Conservation (phyloP, 2,113 vertebrate species). For the Recurvirostra avosetta region DNA sequence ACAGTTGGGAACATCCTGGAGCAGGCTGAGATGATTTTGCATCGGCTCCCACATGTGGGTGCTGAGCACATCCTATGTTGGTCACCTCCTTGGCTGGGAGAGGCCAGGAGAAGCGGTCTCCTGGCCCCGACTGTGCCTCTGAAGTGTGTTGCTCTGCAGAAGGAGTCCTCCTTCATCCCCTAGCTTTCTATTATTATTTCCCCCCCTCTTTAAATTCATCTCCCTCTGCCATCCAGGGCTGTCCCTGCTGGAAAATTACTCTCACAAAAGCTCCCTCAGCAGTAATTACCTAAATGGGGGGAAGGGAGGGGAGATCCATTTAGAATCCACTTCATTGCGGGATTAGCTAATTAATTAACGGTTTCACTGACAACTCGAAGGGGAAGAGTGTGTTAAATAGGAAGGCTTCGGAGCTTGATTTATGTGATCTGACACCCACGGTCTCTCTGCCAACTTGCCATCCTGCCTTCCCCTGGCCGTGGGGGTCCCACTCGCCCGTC, state of each 20-base stretch:
- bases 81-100: not conserved
- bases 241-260: slow-evolving; percentile 84
- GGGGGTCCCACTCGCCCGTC: not conserved
- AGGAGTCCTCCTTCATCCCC: not conserved
- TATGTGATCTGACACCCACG: slow-evolving; percentile 81
- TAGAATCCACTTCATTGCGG: slow-evolving; percentile 97
- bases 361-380: slow-evolving; percentile 97
- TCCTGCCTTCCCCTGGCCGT: not conserved
- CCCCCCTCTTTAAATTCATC: slow-evolving; percentile 49
- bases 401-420: slow-evolving; percentile 89
- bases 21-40: not conserved
- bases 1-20: not conserved
- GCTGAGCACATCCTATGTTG: not conserved
- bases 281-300: slow-evolving; percentile 97
- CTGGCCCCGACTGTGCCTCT: not conserved
- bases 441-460: slow-evolving; percentile 26
- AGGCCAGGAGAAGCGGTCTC: not conserved
- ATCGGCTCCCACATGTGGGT: fast-evolving
- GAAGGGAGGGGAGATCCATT: slow-evolving; percentile 84
- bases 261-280: slow-evolving; percentile 91
- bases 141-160: not conserved
- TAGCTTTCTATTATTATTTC: not conserved
- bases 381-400: slow-evolving; percentile 97
- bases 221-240: slow-evolving; percentile 67
- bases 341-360: slow-evolving; percentile 99